Base-by-base conservation (phyloP, 2,113 vertebrate genomes). In the Platysteira castanea region DNA sequence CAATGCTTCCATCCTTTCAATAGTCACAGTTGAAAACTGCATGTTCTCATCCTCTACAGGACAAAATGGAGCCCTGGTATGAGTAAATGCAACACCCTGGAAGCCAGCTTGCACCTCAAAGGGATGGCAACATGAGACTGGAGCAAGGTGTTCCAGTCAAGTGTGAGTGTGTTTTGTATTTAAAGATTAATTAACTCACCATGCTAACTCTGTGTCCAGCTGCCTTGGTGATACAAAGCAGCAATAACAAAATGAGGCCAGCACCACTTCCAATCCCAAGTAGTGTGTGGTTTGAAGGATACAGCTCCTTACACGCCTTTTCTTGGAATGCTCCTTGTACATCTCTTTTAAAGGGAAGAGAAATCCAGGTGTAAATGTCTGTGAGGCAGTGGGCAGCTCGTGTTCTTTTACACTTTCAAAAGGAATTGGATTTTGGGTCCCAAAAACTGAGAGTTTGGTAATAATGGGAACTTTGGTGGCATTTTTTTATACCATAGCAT, bases 341-440 rank as follows among this genome's bases (percentile, higher is more conserved):
- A 47, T 33, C 9, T 73, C 37, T 56, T 41, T 52, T 12, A 33
- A 69, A 22, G 30, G 10, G 19, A 82, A 73, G 13, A 60, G 78
- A 67, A 73, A 26, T 50, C 1, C 13, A 37, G 27, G 3, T 2
- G 1, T 50, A 64, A 88, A 53, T 24, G 9, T 26, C 18, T 73
- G 18, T 54, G 54, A 65, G 18, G 18, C 5, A 42, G 30, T 23
- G 27, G 22, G 39, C 24, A 93, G 41, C 31, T 80, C 0, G 0
- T 46, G 13, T 42, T 41, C 27, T 59, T 52, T 59, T 89, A 33
- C 2, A 8, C 5, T 50, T 81, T 60, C 2, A 13, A 54, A 80
- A 92, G 8, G 9, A 27, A 42, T 56, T 69, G 42, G 14, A 57
- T 67, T 92, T 84, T 54, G 50, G 17, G 39, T 35, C 16, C 26